A percentile compares a stretch with the other conserved stretches of the same genome.
Evolutionary conservation across 2,113 vertebrate genomes (phyloP).

Genomic region (Vanacampus margaritifer): DNA sequence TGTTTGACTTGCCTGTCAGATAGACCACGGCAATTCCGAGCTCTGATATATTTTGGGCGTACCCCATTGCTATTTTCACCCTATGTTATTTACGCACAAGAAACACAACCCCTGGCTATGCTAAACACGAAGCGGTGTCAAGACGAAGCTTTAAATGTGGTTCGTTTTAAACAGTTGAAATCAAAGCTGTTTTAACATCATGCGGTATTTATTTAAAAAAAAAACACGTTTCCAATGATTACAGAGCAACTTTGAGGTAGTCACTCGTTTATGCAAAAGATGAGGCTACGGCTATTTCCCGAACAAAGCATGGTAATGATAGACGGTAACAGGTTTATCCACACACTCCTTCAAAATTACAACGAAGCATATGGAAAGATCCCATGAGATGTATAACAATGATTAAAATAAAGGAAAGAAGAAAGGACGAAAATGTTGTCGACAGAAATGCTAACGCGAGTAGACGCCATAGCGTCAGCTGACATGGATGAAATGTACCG

Average conservation of each 20-base stretch:
- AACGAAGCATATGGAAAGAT: neutral
- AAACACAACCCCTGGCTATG: neutral
- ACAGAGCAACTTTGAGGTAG: conserved; percentile 3
- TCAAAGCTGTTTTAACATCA: neutral
- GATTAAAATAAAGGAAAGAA: too few species aligned
- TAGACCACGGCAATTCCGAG: neutral
- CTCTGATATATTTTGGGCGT: conserved; percentile 2
- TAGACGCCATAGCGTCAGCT: neutral
- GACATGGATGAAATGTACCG: neutral
- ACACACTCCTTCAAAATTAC: neutral
- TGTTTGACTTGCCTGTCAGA: neutral
- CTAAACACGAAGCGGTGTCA: neutral
- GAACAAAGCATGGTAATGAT: conserved; percentile 26
- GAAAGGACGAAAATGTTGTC: neutral
- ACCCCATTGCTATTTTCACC: conserved; percentile 1
- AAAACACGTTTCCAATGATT: neutral
- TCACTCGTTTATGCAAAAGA: conserved; percentile 26
- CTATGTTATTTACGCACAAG: neutral
- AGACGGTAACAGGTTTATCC: neutral
- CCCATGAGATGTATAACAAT: too few species aligned
- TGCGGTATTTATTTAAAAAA: neutral
- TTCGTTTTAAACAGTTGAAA: neutral
- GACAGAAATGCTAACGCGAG: neutral
- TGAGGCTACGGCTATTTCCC: conserved; percentile 44
- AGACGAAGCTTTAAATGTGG: neutral